Percentiles rank a stretch among this genome's conserved stretches.
Evolutionary conservation across 1,140 invertebrate genomes (phyloP).

Genomic region (Alviniconcha marisindica): DNA sequence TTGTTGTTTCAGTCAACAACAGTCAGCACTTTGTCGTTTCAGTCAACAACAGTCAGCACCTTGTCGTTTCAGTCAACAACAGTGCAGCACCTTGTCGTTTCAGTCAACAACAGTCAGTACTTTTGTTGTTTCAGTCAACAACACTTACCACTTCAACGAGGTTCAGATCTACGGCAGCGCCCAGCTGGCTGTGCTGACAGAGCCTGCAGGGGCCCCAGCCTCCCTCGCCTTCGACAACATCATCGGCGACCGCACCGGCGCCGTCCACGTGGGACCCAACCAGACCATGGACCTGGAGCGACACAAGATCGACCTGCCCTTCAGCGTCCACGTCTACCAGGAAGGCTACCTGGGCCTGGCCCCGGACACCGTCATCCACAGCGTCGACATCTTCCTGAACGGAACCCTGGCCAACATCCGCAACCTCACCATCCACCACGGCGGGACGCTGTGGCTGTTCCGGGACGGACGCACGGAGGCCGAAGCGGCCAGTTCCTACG

Average conservation of each 20-base stretch:
- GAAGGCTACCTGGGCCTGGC: conserved; percentile 63
- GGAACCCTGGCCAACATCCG: conserved; percentile 62
- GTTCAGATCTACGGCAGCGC: conserved; percentile 67
- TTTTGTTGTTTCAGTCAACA: conserved; percentile 42
- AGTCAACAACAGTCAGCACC: too few relatives aligned
- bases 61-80: too few relatives aligned
- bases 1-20: too few relatives aligned
- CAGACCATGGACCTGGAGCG: conserved; percentile 62
- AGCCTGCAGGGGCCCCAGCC: conserved; percentile 50
- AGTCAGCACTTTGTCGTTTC: too few relatives aligned
- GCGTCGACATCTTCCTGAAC: conserved; percentile 63
- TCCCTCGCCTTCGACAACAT: conserved; percentile 61
- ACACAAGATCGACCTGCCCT: conserved; percentile 62
- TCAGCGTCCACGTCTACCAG: conserved; percentile 64
- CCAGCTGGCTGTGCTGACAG: conserved; percentile 62
- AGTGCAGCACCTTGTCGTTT: too few relatives aligned
- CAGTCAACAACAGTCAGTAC: too few relatives aligned
- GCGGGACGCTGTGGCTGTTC: conserved; percentile 60
- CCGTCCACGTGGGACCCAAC: conserved; percentile 60
- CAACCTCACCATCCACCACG: conserved; percentile 64
- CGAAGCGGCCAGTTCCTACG: conserved; percentile 52
- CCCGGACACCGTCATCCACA: conserved; percentile 59
- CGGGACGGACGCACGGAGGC: conserved; percentile 53
- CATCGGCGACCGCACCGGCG: conserved; percentile 67
- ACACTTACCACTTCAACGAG: conserved; percentile 60